Base-by-base conservation (phyloP, 2,888 invertebrate genomes). In the Gonocerus acuteangulatus region DNA sequence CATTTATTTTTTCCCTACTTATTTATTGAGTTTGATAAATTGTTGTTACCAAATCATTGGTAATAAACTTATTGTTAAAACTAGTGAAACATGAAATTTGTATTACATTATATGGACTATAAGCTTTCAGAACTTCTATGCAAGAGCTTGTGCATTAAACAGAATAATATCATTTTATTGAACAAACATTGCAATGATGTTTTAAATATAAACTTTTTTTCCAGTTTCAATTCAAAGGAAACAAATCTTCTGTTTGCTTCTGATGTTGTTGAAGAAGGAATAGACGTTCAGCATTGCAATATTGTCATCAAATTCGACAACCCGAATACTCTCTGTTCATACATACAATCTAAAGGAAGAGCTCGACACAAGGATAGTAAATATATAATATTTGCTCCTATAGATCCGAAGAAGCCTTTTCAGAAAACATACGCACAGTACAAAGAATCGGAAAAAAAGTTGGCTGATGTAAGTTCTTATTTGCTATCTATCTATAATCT, bases 271-370 rank as follows among this genome's bases (percentile, higher is more conserved):
- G 95, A 95, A 72, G 95, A 95, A 75, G 94, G 94, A 0, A 81
- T 94, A 7, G 93, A 95, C 73, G 80, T 95, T 23, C 86, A 86
- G 2, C 80, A 82, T 23, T 96, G 95, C 71, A 84, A 87, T 65
- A 74, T 90, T 42, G 86, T 95, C 0, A 70, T 94, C 16, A 81
- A 86, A 52, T 89, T 85, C 71, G 89, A 91, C 71, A 71, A 75
- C 1, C 80, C 88, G 0, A 71, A 77, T 54, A 85, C 87, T 69
- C 89, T 88, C 68, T 78, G 89, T 51, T 85, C 89, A 0, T 95
- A 94, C 71, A 82, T 95, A 39, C 93, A 94, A 74, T 88, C 91
- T 64, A 92, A 93, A 80, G 93, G 91, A 69, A 80, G 95, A 60
- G 95, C 95, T 0, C 78, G 89, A n/a, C 78, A 79, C 68, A 70